Percentiles rank a stretch among this genome's conserved stretches.
Evolutionary conservation across 1,140 invertebrate genomes (phyloP).

Genomic region (Neomicropteryx cornuta): DNA sequence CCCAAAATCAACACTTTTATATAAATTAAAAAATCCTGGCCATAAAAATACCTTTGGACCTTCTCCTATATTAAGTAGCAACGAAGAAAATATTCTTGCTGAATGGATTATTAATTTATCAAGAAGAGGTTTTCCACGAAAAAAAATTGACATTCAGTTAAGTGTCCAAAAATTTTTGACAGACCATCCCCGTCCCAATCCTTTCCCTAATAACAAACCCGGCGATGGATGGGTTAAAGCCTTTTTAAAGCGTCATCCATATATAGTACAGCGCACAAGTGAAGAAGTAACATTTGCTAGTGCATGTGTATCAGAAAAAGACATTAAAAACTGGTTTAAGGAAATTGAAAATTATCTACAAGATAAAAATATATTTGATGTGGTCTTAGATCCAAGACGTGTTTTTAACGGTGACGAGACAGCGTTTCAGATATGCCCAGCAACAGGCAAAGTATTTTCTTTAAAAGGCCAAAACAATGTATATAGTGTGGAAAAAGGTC

Average conservation of each 20-base stretch:
- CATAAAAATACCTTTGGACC: constrained; percentile 9
- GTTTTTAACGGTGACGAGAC: constrained; percentile 25
- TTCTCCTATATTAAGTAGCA: constrained; percentile 8
- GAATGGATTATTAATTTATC: constrained; percentile 10
- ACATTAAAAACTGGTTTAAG: constrained; percentile 23
- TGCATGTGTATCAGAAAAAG: constrained; percentile 20
- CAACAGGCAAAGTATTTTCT: constrained; percentile 16
- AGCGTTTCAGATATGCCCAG: constrained; percentile 17
- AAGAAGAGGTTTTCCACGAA: constrained; percentile 13
- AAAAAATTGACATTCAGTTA: constrained; percentile 12
- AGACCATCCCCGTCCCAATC: constrained; percentile 14
- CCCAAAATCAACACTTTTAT: constrained; percentile 9
- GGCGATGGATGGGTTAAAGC: constrained; percentile 20
- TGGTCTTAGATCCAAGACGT: constrained; percentile 16
- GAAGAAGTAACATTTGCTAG: constrained; percentile 14
- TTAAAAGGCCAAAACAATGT: constrained; percentile 17
- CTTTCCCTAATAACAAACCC: constrained; percentile 20
- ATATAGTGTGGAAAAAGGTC: constrained; percentile 16
- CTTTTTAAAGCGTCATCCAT: constrained; percentile 20
- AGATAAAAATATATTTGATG: constrained; percentile 14
- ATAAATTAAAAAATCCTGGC: constrained; percentile 6
- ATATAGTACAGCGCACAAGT: constrained; percentile 11
- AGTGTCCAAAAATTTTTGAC: constrained; percentile 14
- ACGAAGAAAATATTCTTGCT: constrained; percentile 12
- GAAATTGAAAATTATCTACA: constrained; percentile 17